Evolutionary conservation across 2,888 invertebrate genomes (phyloP).

Genomic region (Pristionchus entomophagus): DNA sequence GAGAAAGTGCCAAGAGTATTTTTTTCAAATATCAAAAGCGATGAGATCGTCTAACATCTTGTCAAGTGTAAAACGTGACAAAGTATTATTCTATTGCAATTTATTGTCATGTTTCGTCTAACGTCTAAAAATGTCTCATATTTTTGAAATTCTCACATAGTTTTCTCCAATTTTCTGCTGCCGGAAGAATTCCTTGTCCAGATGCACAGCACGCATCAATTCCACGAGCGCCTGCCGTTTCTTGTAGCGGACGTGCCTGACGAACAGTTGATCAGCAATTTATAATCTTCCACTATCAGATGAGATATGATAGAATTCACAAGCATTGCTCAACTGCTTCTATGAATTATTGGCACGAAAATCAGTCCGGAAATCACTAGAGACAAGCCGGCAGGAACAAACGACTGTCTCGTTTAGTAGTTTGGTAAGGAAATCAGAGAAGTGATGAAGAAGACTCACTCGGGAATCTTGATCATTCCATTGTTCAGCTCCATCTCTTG

Average conservation of each 20-base stretch:
- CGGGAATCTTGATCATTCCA: neutral
- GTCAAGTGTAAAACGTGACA: neutral
- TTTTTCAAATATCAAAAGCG: too few species aligned
- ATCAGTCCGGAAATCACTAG: neutral
- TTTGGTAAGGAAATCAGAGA: neutral
- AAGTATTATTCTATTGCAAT: neutral
- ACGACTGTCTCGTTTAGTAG: neutral
- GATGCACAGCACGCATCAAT: neutral
- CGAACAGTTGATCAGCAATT: neutral
- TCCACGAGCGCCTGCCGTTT: neutral
- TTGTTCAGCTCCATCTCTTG: neutral
- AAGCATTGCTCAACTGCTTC: neutral
- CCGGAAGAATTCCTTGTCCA: neutral
- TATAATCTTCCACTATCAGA: too few species aligned
- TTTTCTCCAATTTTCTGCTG: neutral
- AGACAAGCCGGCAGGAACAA: neutral
- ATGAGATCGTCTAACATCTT: too few species aligned
- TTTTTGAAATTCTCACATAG: neutral
- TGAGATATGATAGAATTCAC: too few species aligned
- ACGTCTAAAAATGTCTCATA: neutral
- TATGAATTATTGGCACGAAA: neutral
- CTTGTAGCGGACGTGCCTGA: neutral
- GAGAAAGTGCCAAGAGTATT: too few species aligned
- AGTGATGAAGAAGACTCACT: neutral
- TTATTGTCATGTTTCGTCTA: neutral